Evolutionary conservation across 2,888 invertebrate species (phyloP), one percentile per base, ranked within the genome.

Genomic region (Lochmaea crataegi): DNA sequence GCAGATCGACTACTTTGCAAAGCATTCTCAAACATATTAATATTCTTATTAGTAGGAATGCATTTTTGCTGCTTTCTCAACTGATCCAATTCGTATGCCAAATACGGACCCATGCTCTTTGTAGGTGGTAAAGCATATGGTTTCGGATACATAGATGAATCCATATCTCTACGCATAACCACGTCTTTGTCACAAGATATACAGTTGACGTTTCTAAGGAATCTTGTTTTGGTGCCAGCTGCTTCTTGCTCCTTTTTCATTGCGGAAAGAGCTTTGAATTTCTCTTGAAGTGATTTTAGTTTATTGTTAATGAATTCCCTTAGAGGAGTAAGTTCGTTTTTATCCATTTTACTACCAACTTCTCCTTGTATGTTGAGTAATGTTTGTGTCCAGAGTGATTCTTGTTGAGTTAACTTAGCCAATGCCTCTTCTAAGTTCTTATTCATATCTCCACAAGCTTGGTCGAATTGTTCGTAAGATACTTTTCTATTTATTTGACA

Each of bases 161-260:
- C 84, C 53, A 90, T 88, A 16, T 91, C 89, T 83, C 89, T 90
- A 26, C 87, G 86, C 94, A 94, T 94, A 4, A 93, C 90, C 1
- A 92, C 94, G 38, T 92, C 90, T 48, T 92, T 92, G 80, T 94
- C 93, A 81, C 94, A 94, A 0, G 94, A 93, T 80, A 94, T 89
- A 82, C 94, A 94, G 78, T 93, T 92, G 16, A 94, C 89, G 78
- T 94, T 91, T 80, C 92, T 90, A 18, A 94, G 85, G 18, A 92
- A 86, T 83, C 89, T 91, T 70, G 87, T 89, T 84, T 92, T 93
- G 1, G 92, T 90, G 4, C 93, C 94, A 4, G 94, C 94, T 0
- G 94, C 94, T 75, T 94, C 92, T 1, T 89, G 90, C 69, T 92
- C 92, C 45, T 88, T 87, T 67, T 90, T 89, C 79, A 92, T 81